These are phyloP conservation scores for Macropis europaea DNA, from an alignment of 2,888 invertebrate species.

Conservation along the genomic window DNA sequence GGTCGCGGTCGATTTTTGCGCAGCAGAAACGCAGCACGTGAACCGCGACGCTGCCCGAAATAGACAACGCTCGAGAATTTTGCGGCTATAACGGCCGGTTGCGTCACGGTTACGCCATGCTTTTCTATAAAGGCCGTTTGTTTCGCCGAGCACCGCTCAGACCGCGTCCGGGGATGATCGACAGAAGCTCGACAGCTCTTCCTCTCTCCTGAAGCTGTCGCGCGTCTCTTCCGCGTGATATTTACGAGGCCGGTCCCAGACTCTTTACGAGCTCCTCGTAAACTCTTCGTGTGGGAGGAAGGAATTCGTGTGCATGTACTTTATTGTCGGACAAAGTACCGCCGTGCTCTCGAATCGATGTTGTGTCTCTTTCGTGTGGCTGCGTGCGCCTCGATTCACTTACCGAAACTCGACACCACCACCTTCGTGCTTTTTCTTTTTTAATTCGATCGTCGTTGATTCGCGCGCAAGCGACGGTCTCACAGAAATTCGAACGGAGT, in stretches of 20 bases:
- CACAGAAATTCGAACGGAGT: neutral
- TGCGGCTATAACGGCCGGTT: slow-evolving; percentile 60
- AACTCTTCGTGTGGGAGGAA: neutral
- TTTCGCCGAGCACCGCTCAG: slow-evolving; percentile 55
- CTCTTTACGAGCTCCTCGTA: neutral
- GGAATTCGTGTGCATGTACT: slow-evolving; percentile 31
- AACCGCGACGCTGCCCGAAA: slow-evolving; percentile 62
- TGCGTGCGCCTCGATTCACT: slow-evolving; percentile 60
- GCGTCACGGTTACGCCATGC: slow-evolving; percentile 65
- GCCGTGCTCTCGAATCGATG: neutral
- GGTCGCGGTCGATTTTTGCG: slow-evolving; percentile 41
- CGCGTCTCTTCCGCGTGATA: neutral
- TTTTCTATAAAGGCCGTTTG: slow-evolving; percentile 69
- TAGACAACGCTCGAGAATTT: slow-evolving; percentile 73
- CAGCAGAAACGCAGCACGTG: slow-evolving; percentile 16
- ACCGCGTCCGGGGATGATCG: slow-evolving; percentile 42
- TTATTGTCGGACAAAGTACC: slow-evolving; percentile 26
- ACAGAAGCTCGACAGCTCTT: slow-evolving; percentile 4
- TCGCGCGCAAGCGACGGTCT: too few relatives aligned
- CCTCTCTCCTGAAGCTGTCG: neutral
- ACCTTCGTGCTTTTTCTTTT: too few relatives aligned
- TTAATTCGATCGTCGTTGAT: too few relatives aligned
- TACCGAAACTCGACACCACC: slow-evolving; percentile 62
- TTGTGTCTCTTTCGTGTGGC: slow-evolving; percentile 31
- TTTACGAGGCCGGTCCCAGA: neutral